These are phyloP conservation scores for Puffinus mauretanicus DNA, from an alignment of 2,113 vertebrate species.

Conservation along the genomic window DNA sequence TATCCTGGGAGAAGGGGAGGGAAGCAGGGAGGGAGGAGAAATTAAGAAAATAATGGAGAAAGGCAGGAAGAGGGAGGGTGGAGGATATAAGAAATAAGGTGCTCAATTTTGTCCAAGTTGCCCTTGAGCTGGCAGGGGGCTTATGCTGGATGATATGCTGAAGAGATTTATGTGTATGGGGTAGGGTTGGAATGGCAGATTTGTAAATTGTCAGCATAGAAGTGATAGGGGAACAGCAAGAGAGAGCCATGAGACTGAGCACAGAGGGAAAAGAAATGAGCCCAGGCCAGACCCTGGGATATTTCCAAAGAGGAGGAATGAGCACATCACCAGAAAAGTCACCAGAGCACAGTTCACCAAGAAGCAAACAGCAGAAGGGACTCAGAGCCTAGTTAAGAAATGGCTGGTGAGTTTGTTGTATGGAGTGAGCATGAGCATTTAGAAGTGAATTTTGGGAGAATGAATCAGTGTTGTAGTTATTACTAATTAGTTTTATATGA, in stretches of 20 bases:
- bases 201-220: conserved; percentile 18
- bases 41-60: conserved; percentile 49
- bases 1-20: not conserved
- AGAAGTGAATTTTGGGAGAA: not conserved
- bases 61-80: not conserved
- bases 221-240: not conserved
- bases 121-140: conserved; percentile 28
- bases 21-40: not conserved
- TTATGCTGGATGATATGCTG: not conserved
- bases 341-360: not conserved
- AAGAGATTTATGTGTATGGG: conserved; percentile 9
- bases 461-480: not conserved
- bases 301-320: not conserved
- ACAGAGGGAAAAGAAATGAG: not conserved
- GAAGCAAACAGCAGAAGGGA: not conserved
- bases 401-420: not conserved
- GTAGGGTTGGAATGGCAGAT: not conserved
- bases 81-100: not conserved
- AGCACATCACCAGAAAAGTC: not conserved
- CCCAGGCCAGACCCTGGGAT: not conserved
- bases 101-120: conserved; percentile 10
- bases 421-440: not conserved
- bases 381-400: not conserved
- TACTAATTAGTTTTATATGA: not conserved
- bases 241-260: not conserved